A percentile compares a stretch with the other conserved stretches of the same genome.
Evolutionary conservation across 2,888 invertebrate species (phyloP).

Genomic region (Oasisia sp.): DNA sequence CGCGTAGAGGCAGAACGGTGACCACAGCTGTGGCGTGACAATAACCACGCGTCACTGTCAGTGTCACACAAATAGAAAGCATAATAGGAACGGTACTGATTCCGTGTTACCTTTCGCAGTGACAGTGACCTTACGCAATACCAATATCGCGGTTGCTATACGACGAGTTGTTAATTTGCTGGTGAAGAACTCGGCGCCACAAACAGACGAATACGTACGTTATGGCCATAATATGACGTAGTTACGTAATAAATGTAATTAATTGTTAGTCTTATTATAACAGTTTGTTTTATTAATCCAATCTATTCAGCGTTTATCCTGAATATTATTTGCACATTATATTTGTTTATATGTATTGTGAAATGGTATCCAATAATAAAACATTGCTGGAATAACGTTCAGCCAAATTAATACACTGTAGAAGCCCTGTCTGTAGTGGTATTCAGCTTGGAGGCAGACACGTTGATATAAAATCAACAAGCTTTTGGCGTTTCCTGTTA

Average conservation of each 20-base stretch:
- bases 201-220: background rate
- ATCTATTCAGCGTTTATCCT: background rate
- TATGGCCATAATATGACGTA: background rate
- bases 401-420: too few relatives aligned
- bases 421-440: too few relatives aligned
- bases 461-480: too few relatives aligned
- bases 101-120: background rate
- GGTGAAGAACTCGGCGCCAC: background rate
- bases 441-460: too few relatives aligned
- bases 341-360: background rate
- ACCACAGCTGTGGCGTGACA: background rate
- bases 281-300: background rate
- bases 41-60: background rate
- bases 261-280: too few relatives aligned
- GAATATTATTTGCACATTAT: background rate
- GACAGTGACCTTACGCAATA: background rate
- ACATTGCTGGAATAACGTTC: background rate
- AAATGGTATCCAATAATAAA: background rate
- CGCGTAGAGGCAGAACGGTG: background rate
- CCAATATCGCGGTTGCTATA: background rate
- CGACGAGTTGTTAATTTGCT: background rate
- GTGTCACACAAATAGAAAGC: background rate
- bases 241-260: background rate
- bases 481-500: too few relatives aligned
- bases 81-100: background rate